Evolutionary conservation across 2,888 invertebrate genomes (phyloP).

Genomic region (Nysson spinosus): DNA sequence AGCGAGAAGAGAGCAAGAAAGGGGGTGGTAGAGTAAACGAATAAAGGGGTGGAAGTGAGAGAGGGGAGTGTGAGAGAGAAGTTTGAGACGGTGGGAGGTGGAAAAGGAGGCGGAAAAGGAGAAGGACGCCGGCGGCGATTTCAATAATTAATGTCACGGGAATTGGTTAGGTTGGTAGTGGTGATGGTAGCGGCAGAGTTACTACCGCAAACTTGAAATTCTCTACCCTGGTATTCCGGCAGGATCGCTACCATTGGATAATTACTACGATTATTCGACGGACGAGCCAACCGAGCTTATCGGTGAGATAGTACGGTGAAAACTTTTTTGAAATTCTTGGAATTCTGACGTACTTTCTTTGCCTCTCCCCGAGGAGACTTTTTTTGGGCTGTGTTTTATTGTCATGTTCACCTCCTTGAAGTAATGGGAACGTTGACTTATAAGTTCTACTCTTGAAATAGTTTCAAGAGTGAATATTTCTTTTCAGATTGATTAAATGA

Average conservation of each 20-base stretch:
- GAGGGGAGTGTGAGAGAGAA: constrained; percentile 27
- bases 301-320: constrained; percentile 25
- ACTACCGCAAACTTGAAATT: constrained; percentile 57
- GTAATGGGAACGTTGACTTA: too few relatives aligned
- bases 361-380: too few relatives aligned
- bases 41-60: too few relatives aligned
- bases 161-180: constrained; percentile 63
- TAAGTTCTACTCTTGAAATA: too few relatives aligned
- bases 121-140: constrained; percentile 62
- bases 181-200: constrained; percentile 42
- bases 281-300: constrained; percentile 33
- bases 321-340: too few relatives aligned
- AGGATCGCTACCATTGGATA: constrained; percentile 47
- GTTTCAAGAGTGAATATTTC: too few relatives aligned
- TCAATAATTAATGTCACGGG: constrained; percentile 69
- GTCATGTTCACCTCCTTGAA: too few relatives aligned
- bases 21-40: background rate
- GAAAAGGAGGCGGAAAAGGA: constrained; percentile 12
- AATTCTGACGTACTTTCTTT: too few relatives aligned
- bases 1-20: constrained; percentile 1
- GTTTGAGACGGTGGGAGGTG: background rate
- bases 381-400: too few relatives aligned
- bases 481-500: too few relatives aligned
- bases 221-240: constrained; percentile 51
- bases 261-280: constrained; percentile 56